These are phyloP conservation scores for Augiades crinisus DNA, from an alignment of 2,888 invertebrate species.

Conservation along the genomic window DNA sequence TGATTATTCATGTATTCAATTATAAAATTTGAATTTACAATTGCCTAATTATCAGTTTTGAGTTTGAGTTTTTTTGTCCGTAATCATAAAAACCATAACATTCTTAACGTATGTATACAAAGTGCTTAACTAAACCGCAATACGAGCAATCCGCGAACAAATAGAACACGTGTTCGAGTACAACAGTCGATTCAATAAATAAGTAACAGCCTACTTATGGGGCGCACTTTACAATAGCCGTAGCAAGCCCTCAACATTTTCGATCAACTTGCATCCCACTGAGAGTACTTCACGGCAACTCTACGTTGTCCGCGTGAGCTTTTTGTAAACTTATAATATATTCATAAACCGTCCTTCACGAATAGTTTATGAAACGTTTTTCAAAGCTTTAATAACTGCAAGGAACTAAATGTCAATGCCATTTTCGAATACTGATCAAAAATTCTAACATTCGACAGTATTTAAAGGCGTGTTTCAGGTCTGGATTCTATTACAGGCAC, in stretches of 20 bases:
- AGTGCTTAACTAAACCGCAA: too few relatives aligned
- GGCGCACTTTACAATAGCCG: neutral
- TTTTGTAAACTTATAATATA: neutral
- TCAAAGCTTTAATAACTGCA: neutral
- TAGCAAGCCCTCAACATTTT: neutral
- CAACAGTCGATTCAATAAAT: neutral
- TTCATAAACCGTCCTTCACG: constrained; percentile 3
- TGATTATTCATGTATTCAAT: too few relatives aligned
- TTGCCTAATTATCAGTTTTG: too few relatives aligned
- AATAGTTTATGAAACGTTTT: neutral
- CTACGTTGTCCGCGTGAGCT: neutral
- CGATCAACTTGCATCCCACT: constrained; percentile 1
- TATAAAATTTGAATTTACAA: too few relatives aligned
- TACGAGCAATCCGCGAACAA: too few relatives aligned
- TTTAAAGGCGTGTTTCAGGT: neutral
- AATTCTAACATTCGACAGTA: neutral
- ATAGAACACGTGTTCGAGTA: too few relatives aligned
- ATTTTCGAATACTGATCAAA: neutral
- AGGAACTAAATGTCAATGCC: neutral
- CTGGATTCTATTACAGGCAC: neutral
- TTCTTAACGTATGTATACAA: neutral
- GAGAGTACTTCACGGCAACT: constrained; percentile 1
- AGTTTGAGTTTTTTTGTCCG: neutral
- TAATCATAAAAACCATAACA: neutral
- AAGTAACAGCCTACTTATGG: neutral